phyloP scores from a whole-genome alignment of 2,113 vertebrate genomes.

The Nycticryphes semicollaris region DNA sequence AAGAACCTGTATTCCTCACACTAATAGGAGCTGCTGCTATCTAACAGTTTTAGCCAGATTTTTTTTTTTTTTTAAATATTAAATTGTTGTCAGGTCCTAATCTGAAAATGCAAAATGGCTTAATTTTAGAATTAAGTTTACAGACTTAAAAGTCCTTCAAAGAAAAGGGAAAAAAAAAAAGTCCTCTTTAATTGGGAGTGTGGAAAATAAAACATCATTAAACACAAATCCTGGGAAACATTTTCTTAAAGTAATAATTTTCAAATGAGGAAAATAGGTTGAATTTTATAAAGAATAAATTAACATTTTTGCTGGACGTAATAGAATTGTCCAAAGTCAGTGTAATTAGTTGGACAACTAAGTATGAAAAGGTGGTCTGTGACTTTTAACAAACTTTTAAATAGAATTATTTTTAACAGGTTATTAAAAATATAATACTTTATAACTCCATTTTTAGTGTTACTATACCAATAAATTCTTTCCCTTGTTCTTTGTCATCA shows the following conservation, averaged over 20 bases:
- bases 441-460: background rate
- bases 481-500: background rate
- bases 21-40: background rate
- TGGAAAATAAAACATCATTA: background rate
- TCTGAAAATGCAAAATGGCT: background rate
- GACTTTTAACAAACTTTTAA: background rate
- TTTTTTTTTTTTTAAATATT: background rate
- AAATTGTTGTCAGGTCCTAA: background rate
- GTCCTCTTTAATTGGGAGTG: background rate
- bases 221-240: background rate
- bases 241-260: background rate
- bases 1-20: background rate
- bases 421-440: background rate
- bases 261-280: background rate
- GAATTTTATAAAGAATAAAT: background rate
- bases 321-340: background rate
- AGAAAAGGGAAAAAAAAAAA: background rate
- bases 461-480: background rate
- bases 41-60: background rate
- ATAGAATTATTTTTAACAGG: background rate
- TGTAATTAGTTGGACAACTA: background rate
- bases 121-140: background rate
- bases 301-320: background rate
- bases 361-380: background rate
- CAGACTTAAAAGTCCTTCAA: background rate